phyloP scores from a whole-genome alignment of 2,888 invertebrate genomes.

The Brachyptera putata region DNA sequence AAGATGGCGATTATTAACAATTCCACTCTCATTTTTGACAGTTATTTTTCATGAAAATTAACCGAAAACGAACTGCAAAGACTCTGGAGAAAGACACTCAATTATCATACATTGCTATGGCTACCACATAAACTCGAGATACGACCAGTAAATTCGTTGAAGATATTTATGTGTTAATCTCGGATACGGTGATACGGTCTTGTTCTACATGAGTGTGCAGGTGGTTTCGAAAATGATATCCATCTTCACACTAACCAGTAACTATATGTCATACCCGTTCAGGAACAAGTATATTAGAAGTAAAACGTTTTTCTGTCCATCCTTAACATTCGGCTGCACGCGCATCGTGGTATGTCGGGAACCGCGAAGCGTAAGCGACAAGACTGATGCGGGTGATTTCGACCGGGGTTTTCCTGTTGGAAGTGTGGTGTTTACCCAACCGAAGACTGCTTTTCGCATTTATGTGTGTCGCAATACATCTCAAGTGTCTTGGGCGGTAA shows the following conservation, averaged over 20 bases:
- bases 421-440: neutral
- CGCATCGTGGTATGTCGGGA: too few relatives aligned
- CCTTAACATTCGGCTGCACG: too few relatives aligned
- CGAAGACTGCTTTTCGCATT: neutral
- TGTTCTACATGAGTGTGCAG: neutral
- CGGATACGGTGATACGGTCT: neutral
- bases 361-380: neutral
- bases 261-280: neutral
- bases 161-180: neutral
- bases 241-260: too few relatives aligned
- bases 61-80: too few relatives aligned
- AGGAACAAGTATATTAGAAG: neutral
- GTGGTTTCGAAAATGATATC: too few relatives aligned
- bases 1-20: too few relatives aligned
- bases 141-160: too few relatives aligned
- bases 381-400: neutral
- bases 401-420: neutral
- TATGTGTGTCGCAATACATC: conserved; percentile 9
- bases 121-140: too few relatives aligned
- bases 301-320: neutral
- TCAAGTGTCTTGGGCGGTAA: neutral
- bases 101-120: too few relatives aligned
- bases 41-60: too few relatives aligned
- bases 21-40: too few relatives aligned
- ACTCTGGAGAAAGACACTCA: too few relatives aligned